phyloP scores from a whole-genome alignment of 2,797 vertebrate genomes.

The Heterohyrax brucei region DNA sequence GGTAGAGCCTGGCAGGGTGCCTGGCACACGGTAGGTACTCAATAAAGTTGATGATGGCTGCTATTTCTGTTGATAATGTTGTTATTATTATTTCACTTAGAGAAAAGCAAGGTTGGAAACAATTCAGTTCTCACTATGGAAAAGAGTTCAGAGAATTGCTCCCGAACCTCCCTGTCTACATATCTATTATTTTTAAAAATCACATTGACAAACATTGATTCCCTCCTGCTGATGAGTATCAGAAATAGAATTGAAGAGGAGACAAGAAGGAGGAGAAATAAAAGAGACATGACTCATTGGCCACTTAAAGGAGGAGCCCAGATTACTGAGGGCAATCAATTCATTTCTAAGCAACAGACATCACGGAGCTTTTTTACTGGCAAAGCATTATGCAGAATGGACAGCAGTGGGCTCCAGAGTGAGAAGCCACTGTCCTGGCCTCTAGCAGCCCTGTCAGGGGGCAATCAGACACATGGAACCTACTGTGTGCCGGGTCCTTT shows the following conservation, averaged over 20 bases:
- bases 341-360: constrained; percentile 48
- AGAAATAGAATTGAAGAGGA: constrained; percentile 90
- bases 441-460: background rate
- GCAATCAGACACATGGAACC: background rate
- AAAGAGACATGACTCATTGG: constrained; percentile 88
- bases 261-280: constrained; percentile 80
- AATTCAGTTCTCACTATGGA: constrained; percentile 25
- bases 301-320: constrained; percentile 86
- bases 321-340: constrained; percentile 83
- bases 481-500: background rate
- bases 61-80: constrained; percentile 1
- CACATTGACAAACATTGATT: constrained; percentile 80
- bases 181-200: constrained; percentile 81
- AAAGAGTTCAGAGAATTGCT: constrained; percentile 53
- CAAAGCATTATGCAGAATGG: background rate
- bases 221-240: constrained; percentile 86
- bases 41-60: constrained; percentile 41
- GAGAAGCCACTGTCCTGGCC: background rate
- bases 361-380: constrained; percentile 55
- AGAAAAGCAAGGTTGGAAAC: constrained; percentile 36
- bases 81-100: constrained; percentile 27
- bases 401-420: background rate
- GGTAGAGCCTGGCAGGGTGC: background rate
- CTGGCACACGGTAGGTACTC: constrained; percentile 10
- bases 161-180: constrained; percentile 50